phyloP scores from a whole-genome alignment of 2,888 invertebrate genomes.

The Drosophila meridionalis region DNA sequence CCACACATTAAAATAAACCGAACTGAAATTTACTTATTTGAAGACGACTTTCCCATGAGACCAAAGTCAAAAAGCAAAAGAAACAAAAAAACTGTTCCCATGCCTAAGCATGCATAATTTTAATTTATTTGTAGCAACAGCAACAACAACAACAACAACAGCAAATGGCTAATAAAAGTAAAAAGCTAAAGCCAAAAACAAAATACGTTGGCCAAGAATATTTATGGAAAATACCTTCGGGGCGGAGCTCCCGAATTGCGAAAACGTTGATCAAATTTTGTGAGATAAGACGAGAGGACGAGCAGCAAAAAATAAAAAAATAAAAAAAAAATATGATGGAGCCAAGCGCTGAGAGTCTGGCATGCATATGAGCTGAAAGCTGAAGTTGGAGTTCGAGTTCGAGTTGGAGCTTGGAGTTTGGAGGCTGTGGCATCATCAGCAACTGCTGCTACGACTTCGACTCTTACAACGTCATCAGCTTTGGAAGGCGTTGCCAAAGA shows the following conservation, averaged over 20 bases:
- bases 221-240: conserved; percentile 83
- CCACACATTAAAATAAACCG: conserved; percentile 45
- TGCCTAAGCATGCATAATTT: conserved; percentile 80
- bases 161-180: conserved; percentile 70
- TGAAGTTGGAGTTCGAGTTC: conserved; percentile 21
- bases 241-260: conserved; percentile 85
- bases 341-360: conserved; percentile 25
- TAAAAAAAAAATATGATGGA: conserved; percentile 15
- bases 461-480: conserved; percentile 79
- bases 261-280: conserved; percentile 83
- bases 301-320: neutral
- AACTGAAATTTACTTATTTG: conserved; percentile 44
- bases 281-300: conserved; percentile 56
- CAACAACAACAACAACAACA: conserved; percentile 32
- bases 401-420: conserved; percentile 6
- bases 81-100: conserved; percentile 58
- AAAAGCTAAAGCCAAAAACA: conserved; percentile 51
- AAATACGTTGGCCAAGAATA: conserved; percentile 59
- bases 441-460: conserved; percentile 41
- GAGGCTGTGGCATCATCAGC: conserved; percentile 53
- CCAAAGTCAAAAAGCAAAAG: neutral
- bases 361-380: conserved; percentile 63
- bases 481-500: conserved; percentile 79
- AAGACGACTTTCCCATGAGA: conserved; percentile 47
- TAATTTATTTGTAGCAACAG: conserved; percentile 78